Base-by-base conservation (phyloP, 2,888 invertebrate species). In the Amphipyra tragopoginis region DNA sequence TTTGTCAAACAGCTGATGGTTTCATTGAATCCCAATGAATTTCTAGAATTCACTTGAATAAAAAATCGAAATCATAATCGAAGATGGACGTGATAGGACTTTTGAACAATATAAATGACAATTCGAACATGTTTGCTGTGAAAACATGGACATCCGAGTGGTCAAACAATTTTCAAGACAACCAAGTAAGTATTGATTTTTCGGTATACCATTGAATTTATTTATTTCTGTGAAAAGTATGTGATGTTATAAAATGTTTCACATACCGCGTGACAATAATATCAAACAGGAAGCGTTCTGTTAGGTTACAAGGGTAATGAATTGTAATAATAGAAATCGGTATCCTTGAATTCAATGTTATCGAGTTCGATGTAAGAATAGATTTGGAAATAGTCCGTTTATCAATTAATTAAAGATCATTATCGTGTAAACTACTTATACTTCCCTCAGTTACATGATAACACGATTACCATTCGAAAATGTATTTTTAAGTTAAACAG, bases 121-220 rank as follows among this genome's bases (percentile, higher is more conserved):
- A 91, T 83, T 84, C 92, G 49, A 92, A 95, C 68, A 91, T 94
- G 93, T 94, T 93, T 80, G 93, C 93, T 34, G 91, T 94, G 48
- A 91, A 91, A 84, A 93, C 94, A 51, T 95, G 94, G 94, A 94
- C 93, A 62, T 88, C 93, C 5, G 92, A 94, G 65, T 93, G 93
- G 93, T 90, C 94, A 10, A 88, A 89, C 75, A 93, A 90, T 84
- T 90, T 94, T 77, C 93, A 95, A 86, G 93, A 94, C 77, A 94
- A 94, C 76, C 95, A 95, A 88, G 95, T 92, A 77, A 86, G 90
- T 90, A 83, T 82, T 80, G 82, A 85, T 86, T 86, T 85, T 83
- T 76, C 44, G 54, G 57, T 51, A 9, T 42, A 1, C 38, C 53
- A 56, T 40, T 57, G 54, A 60, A 65, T 63, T 76, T 65, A 14